Base-by-base conservation (phyloP, 2,113 vertebrate species). In the Boleophthalmus pectinirostris region DNA sequence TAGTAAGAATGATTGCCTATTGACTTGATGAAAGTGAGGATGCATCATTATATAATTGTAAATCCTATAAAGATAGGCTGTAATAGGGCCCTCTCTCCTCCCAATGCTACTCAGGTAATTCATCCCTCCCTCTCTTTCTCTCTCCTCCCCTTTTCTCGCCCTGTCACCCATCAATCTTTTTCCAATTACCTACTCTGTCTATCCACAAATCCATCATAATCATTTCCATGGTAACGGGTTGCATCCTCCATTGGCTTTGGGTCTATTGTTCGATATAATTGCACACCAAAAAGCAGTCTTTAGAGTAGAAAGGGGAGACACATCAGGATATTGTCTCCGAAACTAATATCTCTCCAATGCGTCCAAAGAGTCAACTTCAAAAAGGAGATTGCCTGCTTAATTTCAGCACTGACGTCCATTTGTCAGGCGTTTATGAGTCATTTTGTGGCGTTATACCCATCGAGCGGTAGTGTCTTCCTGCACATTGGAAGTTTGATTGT, bases 161-260 rank as follows among this genome's bases (percentile, higher is more conserved):
- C 84, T 88, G 88, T 91, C 88, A 88, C 85, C 90, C 90, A 93
- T 94, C 92, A 94, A 92, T 94, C 93, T 93, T 94, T 93, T 93
- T 93, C 90, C 92, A 94, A 94, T 94, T 93, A 94, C 93, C 92
- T 93, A 87, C 92, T 92, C 91, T 90, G 90, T 90, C 88, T 92
- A 87, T 84, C 81, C 89, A 83, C 84, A 92, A 92, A 94, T 94
- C 90, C 87, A 92, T 93, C 93, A 93, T 93, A 93, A 93, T 93
- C 88, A 92, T 94, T 92, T 87, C 92, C 92, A 92, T 92, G 89
- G 93, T 86, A 93, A 93, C 93, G 58, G 82, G 80, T 89, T 85
- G 87, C 89, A 89, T 93, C 91, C 89, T 89, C 82, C 87, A 85
- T 87, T 83, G 90, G 88, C 77, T 90, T 83, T 69, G 78, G 56